Conservation (phyloP, 2,113 vertebrate species). For the Recurvirostra avosetta region DNA sequence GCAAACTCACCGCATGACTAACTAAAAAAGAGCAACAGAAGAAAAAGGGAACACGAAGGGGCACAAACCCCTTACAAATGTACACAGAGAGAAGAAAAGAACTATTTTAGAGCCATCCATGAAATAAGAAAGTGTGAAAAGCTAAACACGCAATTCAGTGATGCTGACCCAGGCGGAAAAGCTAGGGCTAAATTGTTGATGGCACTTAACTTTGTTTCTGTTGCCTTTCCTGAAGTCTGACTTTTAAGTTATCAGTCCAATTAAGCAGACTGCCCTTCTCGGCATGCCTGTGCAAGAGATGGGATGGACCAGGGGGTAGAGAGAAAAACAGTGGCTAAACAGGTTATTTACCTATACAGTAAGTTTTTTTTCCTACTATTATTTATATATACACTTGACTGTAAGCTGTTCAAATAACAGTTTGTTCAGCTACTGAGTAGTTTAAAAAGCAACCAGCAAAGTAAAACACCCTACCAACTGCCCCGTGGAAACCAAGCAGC, state of each 20-base stretch:
- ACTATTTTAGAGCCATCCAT: not conserved
- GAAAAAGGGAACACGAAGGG: not conserved
- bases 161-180: not conserved
- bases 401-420: not conserved
- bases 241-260: not conserved
- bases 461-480: not conserved
- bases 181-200: not conserved
- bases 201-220: not conserved
- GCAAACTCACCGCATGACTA: not conserved
- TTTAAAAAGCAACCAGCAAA: not conserved
- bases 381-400: too few relatives aligned
- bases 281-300: fast-evolving
- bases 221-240: too few relatives aligned
- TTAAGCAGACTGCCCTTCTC: not conserved
- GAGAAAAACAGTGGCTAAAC: not conserved
- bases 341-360: not conserved
- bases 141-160: not conserved
- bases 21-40: not conserved
- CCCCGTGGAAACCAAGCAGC: not conserved
- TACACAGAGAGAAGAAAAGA: not conserved
- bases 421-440: not conserved
- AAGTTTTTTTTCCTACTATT: not conserved
- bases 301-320: not conserved
- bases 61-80: not conserved
- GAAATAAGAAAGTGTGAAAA: not conserved